Base-by-base conservation (phyloP, 2,888 invertebrate species). In the Bedellia somnulentella region DNA sequence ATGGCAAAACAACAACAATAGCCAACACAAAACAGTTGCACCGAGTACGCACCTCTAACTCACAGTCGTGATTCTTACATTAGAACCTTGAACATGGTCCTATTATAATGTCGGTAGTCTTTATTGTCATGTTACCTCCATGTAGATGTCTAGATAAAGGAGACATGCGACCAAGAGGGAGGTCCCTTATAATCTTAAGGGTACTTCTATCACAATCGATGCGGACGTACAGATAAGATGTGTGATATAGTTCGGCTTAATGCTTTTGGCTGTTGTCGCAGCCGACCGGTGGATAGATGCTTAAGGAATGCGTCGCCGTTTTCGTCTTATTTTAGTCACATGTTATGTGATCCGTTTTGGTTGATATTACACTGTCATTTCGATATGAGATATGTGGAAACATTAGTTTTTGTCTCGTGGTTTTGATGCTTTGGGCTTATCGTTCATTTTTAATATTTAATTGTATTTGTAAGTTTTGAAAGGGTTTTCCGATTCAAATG, bases 71-170 rank as follows among this genome's bases (percentile, higher is more conserved):
- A 23, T 30, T 15, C 24, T 15, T 24, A 30, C 23, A 23, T 30
- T 30, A 30, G 16, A 8, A 8, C 15, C 24, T 24, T 17, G 27
- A 6, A 17, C 27, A 18, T 17, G 29, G 14, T 24, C 29, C 29
- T 24, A 30, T 43, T 48, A 48, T 46, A 44, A 46, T 50, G 57
- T 56, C 57, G 58, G 58, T 61, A 59, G 58, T 55, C 52, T 55
- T 57, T 56, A 52, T 45, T 44, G 56, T 55, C 53, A 44, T 57
- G 56, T 57, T 48, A 45, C 42, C 41, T 35, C 46, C 52, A 42
- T 60, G 59, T 60, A 61, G 60, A 64, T 64, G 54, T 58, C 58
- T 58, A 57, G 61, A 67, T 63, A 60, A 59, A 49, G 35, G 39
- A 40, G 46, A 41, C 43, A 40, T 34, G 37, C 36, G 35, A 21